Evolutionary conservation across 1,140 invertebrate genomes (phyloP).

Genomic region (Drosophila tristis): DNA sequence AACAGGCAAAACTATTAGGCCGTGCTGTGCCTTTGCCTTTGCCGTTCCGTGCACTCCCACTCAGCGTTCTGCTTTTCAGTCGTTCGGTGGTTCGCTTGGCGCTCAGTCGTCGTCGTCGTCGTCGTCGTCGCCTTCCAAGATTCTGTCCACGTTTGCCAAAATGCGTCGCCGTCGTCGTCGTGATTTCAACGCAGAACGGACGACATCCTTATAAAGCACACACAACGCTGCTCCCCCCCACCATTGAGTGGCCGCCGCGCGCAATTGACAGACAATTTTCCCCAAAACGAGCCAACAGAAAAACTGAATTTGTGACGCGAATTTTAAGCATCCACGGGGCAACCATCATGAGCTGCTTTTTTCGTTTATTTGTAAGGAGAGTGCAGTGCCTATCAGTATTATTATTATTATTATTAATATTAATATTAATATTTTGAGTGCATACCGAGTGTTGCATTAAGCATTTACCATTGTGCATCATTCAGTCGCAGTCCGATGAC

Average conservation of each 20-base stretch:
- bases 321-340: conserved; percentile 65
- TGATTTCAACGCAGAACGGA: not conserved
- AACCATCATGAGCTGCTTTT: conserved; percentile 62
- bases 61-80: conserved; percentile 24
- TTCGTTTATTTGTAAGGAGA: conserved; percentile 71
- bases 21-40: conserved; percentile 9
- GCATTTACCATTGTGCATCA: too few species aligned
- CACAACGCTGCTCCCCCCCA: not conserved
- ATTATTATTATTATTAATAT: too few species aligned
- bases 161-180: conserved; percentile 56
- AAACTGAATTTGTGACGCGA: conserved; percentile 17
- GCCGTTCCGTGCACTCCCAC: conserved; percentile 11
- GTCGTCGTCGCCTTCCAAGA: conserved; percentile 28
- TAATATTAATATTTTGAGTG: too few species aligned
- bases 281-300: conserved; percentile 12
- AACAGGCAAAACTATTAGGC: conserved; percentile 62
- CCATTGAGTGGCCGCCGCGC: not conserved
- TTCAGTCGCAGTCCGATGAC: too few species aligned
- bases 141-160: conserved; percentile 38
- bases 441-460: too few species aligned
- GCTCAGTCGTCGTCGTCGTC: conserved; percentile 20
- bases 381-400: conserved; percentile 1
- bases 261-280: conserved; percentile 27
- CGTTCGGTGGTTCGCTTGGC: conserved; percentile 28
- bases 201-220: conserved; percentile 69